Conservation (phyloP, 1,140 invertebrate genomes). For the Eufriesea mexicana region DNA sequence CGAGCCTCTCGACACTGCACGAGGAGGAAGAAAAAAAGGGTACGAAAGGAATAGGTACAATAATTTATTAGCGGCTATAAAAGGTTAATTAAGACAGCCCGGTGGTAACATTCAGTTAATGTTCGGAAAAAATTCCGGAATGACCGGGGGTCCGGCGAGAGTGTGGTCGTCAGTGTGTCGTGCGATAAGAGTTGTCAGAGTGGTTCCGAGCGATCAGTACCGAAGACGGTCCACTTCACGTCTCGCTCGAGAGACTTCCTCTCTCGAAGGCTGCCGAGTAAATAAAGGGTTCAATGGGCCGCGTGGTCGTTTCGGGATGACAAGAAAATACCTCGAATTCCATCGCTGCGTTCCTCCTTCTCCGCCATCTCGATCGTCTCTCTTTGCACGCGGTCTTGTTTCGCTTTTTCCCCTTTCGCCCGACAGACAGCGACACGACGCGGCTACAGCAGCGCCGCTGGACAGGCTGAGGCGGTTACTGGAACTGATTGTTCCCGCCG, state of each 20-base stretch:
- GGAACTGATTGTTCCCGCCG: constrained; percentile 29
- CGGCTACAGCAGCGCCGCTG: not conserved
- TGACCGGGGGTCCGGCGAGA: not conserved
- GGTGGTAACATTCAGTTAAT: not conserved
- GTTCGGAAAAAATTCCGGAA: not conserved
- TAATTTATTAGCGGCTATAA: constrained; percentile 5
- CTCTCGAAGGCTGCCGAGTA: constrained; percentile 54
- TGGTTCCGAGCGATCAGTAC: constrained; percentile 38
- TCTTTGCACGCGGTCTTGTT: constrained; percentile 26
- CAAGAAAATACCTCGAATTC: constrained; percentile 68
- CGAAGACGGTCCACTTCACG: constrained; percentile 53
- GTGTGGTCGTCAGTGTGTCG: not conserved
- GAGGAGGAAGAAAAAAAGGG: not conserved
- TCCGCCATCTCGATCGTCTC: constrained; percentile 30
- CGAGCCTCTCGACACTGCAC: no score
- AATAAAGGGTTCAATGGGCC: constrained; percentile 69
- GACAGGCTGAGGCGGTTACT: not conserved
- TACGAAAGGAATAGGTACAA: not conserved
- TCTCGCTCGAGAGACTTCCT: constrained; percentile 49
- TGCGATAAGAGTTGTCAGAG: constrained; percentile 39
- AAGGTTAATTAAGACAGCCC: constrained; percentile 16
- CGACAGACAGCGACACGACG: not conserved
- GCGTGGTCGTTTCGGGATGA: constrained; percentile 59
- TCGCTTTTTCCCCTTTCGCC: constrained; percentile 33
- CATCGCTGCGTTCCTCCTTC: constrained; percentile 30